Evolutionary conservation across 2,113 vertebrate genomes (phyloP), one percentile per base, ranked within the genome.

Genomic region (Eptesicus fuscus): DNA sequence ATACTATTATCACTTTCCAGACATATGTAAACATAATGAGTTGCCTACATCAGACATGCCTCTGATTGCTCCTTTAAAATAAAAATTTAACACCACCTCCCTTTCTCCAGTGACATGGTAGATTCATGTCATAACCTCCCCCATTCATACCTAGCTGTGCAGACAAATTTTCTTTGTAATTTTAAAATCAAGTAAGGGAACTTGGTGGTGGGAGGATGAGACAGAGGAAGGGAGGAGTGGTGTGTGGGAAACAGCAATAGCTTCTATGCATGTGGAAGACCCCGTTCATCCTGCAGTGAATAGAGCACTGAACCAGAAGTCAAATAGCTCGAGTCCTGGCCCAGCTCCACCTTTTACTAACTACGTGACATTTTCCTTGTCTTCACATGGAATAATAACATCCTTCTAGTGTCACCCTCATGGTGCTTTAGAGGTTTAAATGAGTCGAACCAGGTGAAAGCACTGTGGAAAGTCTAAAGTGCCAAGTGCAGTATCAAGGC

Each of bases 101-200:
- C 59, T 51, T 74, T 74, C 56, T 87, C 9, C 22, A 67, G 30
- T 44, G 73, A 35, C 53, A 49, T 67, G 22, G 74, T 28, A 85
- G 78, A 23, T 25, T 78, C 37, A 20, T 30, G 53, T 44, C 77
- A 51, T 35, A 53, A 40, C 28, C 10, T 59, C 17, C 13, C 1
- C 16, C 20, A 17, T 61, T 88, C 32, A 9, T 82, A 28, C 44
- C 32, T 67, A 51, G 1, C 30, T 95, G 56, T 35, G 18, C 35
- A 78, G 23, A 51, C 65, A 96, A 49, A 70, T 63, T 28, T 84
- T 88, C 59, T 76, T 30, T n/a, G 22, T 40, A 77, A 56, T 86
- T 83, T 65, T 69, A 32, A 86, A 88, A 65, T 76, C 35, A 69
- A 88, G 74, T 65, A 61, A 83, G 87, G 42, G 83, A 76, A 44